Base-by-base conservation (phyloP, 2,888 invertebrate genomes). In the Drosophila antonietae region DNA sequence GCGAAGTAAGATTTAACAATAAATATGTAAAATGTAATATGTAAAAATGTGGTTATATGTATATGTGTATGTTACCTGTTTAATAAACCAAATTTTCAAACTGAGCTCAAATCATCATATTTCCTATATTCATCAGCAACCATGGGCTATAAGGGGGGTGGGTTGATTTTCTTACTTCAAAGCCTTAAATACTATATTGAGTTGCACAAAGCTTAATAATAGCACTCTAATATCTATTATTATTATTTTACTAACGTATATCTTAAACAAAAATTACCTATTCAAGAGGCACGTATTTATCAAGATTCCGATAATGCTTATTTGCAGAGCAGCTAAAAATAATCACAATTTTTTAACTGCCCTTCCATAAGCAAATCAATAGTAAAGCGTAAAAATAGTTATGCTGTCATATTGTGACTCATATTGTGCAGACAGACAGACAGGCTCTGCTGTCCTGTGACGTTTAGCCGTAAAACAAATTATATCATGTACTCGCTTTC, bases 1-100 rank as follows among this genome's bases (percentile, higher is more conserved):
- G 80, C 80, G 85, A 73, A 61, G 65, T 83, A 82, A 80, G 82
- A 82, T 79, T 69, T 67, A 79, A 75, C 61, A 85, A 85, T 64
- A 74, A 64, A 65, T 51, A 67, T 61, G 46, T 65, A 68, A 49
- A 72, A 76, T 63, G 41, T 78, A 64, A 67, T 53, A 69, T 63
- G 46, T 65, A 68, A 49, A 72, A 80, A 74, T 78, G 66, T 74
- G 69, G 73, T 77, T 78, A 78, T 67, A 64, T 79, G 39, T 49
- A 57, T 49, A 44, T 57, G 59, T 76, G 76, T 76, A 73, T 57
- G 77, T 77, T 77, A 75, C 75, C 79, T 77, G 77, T 77, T 77
- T 79, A 77, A 77, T 79, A 77, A 77, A 77, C 62, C 69, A 79
- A 56, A 74, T 51, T 79, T 74, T 79, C 75, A 75, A 79, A 70